Conservation (phyloP, 2,888 invertebrate genomes). For the Caenorhabditis wallacei region DNA sequence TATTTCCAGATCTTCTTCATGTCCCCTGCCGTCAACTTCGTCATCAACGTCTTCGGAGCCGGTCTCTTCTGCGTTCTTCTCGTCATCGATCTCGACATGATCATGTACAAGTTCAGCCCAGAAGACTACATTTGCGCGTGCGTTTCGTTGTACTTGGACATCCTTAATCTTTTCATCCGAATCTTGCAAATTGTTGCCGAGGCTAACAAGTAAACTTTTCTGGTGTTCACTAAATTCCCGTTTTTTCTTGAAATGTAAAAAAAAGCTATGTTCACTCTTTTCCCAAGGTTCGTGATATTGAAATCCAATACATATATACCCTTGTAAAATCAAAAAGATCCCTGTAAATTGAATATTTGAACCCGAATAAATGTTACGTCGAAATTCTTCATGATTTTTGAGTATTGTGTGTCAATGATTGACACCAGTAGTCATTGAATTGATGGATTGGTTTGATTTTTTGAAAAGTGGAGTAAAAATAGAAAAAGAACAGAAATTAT, state of each 20-base stretch:
- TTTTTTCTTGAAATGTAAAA: too few relatives aligned
- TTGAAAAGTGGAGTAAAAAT: constrained; percentile 11
- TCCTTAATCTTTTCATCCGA: constrained; percentile 91
- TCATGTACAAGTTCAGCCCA: constrained; percentile 84
- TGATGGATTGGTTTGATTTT: constrained; percentile 53
- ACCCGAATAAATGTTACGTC: constrained; percentile 12
- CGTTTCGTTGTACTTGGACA: constrained; percentile 92
- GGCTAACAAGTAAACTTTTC: constrained; percentile 67
- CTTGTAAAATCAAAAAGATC: not conserved
- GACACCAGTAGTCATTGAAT: constrained; percentile 31
- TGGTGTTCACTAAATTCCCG: not conserved
- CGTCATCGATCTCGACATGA: constrained; percentile 90
- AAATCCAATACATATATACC: not conserved
- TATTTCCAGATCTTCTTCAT: constrained; percentile 89
- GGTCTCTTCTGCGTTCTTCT: constrained; percentile 90
- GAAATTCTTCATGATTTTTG: constrained; percentile 3
- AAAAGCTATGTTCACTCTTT: too few relatives aligned
- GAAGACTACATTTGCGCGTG: constrained; percentile 93
- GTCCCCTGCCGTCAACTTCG: constrained; percentile 88
- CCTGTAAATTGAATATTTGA: not conserved
- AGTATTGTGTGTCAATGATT: constrained; percentile 33
- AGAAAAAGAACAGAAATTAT: not conserved
- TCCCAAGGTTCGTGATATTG: constrained; percentile 29
- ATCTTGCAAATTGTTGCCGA: constrained; percentile 86
- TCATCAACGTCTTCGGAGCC: constrained; percentile 88